Percentiles rank a stretch among this genome's conserved stretches.
These are phyloP conservation scores for Drosophila kambysellisi DNA, from an alignment of 2,888 invertebrate genomes.

Conservation along the genomic window DNA sequence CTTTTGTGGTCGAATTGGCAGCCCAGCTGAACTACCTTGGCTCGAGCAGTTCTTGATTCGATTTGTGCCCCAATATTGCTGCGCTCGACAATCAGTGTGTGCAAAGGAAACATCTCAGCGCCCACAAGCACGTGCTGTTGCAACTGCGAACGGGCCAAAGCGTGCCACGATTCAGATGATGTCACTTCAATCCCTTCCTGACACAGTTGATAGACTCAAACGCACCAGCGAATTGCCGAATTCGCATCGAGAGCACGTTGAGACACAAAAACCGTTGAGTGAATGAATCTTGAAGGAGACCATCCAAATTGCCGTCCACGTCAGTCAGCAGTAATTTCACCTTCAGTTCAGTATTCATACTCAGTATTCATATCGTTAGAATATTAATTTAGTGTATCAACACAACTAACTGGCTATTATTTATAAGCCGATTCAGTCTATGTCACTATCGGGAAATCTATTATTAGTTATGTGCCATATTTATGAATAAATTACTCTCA, in stretches of 20 bases:
- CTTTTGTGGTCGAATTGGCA: conserved; percentile 41
- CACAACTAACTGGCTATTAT: background rate
- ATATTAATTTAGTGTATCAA: background rate
- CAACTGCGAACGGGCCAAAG: conserved; percentile 9
- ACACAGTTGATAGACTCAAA: conserved; percentile 33
- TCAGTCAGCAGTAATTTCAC: too few relatives aligned
- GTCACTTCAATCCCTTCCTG: conserved; percentile 20
- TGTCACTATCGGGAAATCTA: background rate
- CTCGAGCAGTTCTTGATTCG: conserved; percentile 31
- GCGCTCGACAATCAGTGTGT: conserved; percentile 20
- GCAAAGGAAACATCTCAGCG: conserved; percentile 15
- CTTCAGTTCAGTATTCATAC: background rate
- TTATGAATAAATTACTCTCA: background rate
- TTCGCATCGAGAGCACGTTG: background rate
- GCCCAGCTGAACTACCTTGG: conserved; percentile 4
- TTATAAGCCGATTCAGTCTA: background rate
- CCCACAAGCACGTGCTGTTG: conserved; percentile 10
- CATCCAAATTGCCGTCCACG: background rate
- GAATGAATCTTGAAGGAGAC: background rate
- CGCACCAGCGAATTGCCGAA: background rate
- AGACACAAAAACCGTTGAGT: background rate
- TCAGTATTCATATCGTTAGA: background rate
- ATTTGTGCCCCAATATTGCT: conserved; percentile 35
- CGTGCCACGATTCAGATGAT: conserved; percentile 32
- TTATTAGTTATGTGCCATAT: background rate